A percentile compares a stretch with the other conserved stretches of the same genome.
phyloP scores from a whole-genome alignment of 2,113 vertebrate species.

The Bubo blakistoni region DNA sequence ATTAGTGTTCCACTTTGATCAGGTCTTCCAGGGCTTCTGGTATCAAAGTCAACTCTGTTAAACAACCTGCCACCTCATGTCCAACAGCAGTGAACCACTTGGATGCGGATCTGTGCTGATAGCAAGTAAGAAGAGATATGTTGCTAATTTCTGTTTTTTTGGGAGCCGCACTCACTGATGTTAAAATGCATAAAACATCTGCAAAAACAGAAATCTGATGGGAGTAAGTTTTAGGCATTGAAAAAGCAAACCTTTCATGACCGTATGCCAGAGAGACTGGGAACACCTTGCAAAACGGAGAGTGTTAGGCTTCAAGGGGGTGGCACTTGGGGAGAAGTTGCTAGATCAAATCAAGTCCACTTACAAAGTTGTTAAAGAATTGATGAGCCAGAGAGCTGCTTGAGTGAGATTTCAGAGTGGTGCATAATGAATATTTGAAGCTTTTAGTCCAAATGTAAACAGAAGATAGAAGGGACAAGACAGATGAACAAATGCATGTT shows the following conservation, averaged over 20 bases:
- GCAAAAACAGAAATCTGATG: background rate
- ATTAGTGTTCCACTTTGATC: background rate
- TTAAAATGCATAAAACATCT: background rate
- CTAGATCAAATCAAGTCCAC: conserved; percentile 44
- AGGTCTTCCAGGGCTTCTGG: background rate
- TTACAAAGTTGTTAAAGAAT: conserved; percentile 49
- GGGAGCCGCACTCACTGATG: background rate
- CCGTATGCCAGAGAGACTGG: background rate
- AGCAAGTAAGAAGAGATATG: background rate
- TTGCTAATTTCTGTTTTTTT: background rate
- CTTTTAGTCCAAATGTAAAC: conserved; percentile 50
- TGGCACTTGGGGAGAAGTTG: background rate
- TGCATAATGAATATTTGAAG: conserved; percentile 40
- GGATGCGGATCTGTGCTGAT: background rate
- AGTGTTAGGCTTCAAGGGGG: background rate
- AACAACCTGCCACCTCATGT: background rate
- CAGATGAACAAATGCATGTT: background rate
- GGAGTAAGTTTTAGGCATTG: background rate
- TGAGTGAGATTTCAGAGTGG: conserved; percentile 6
- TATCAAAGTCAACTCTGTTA: background rate
- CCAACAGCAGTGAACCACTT: background rate
- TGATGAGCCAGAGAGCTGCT: conserved; percentile 32
- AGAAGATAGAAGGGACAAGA: background rate
- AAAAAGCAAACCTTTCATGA: background rate
- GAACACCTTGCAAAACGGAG: background rate